Evolutionary conservation across 2,113 vertebrate species (phyloP).

Genomic region (Lycaon pictus): DNA sequence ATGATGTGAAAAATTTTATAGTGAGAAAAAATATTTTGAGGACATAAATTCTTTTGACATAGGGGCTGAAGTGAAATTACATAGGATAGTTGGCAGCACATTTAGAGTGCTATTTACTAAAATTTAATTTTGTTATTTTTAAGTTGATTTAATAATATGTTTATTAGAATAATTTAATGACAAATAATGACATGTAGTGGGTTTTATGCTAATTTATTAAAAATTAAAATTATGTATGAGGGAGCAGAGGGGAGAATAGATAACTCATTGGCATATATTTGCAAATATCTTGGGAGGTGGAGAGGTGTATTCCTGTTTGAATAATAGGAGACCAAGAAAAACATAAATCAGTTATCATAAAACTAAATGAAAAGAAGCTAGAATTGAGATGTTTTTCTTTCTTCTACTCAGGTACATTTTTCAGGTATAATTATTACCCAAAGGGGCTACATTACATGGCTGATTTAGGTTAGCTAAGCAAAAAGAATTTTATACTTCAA

Average conservation of each 20-base stretch:
- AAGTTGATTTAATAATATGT: conserved; percentile 77
- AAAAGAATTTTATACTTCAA: conserved; percentile 73
- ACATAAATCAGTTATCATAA: conserved; percentile 74
- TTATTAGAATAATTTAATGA: conserved; percentile 79
- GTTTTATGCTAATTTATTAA: conserved; percentile 78
- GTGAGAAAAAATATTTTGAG: conserved; percentile 71
- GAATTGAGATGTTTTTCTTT: conserved; percentile 74
- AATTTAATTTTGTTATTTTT: conserved; percentile 76
- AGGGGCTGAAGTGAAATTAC: conserved; percentile 9
- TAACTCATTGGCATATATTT: conserved; percentile 72
- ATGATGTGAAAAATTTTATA: conserved; percentile 73
- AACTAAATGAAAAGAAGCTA: conserved; percentile 66
- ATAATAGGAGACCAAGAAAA: conserved; percentile 71
- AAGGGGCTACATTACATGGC: conserved; percentile 63
- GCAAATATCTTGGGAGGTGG: conserved; percentile 3
- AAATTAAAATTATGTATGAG: conserved; percentile 57
- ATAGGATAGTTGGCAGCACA: conserved; percentile 20
- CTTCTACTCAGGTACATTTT: conserved; percentile 67
- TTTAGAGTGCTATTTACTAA: conserved; percentile 65
- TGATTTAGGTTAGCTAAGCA: conserved; percentile 79
- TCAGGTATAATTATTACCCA: conserved; percentile 78
- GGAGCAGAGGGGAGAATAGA: neutral
- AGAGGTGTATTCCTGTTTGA: conserved; percentile 71
- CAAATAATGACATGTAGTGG: conserved; percentile 60
- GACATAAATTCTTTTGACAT: conserved; percentile 19